Evolutionary conservation across 1,140 invertebrate genomes (phyloP), one percentile per base, ranked within the genome.

Genomic region (Cyrtorhinus lividipennis): DNA sequence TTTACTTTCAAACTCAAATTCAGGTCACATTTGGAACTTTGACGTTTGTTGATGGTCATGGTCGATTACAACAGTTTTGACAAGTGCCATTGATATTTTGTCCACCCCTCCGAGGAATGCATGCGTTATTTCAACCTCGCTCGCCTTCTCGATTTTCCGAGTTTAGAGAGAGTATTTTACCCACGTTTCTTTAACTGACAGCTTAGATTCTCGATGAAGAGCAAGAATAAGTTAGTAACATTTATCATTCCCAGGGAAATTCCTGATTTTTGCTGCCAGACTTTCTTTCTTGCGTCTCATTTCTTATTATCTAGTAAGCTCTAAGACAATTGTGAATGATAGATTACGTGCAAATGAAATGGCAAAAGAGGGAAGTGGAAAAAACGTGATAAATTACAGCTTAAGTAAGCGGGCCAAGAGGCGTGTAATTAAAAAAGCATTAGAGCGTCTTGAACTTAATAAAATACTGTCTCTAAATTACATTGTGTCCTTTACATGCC

Each of bases 381-480:
- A 22, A 13, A 53, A 10, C 48, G 48, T 53, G 48, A 53, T 53
- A 53, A 53, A 53, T 53, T 20, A 53, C 48, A 10, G 48, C 48
- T 53, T 53, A 53, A 53, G 10, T 53, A 53, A 53, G 48, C 48
- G 48, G 48, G 12, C 48, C 20, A 53, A 53, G 20, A 53, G 48
- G 48, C 48, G 48, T 53, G 18, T 53, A 53, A 53, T 53, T 53
- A 53, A 53, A 53, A 53, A 53, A 53, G 48, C 48, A 53, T 53
- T 53, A 53, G 20, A 20, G 48, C 48, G 48, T 53, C 48, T 53
- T 53, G 48, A 53, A 53, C 48, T 53, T 53, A 53, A 53, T 53
- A 53, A 53, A 53, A 13, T 53, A 8, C 10, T 53, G 48, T 53
- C 48, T 53, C 48, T 53, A 53, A 53, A 53, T 53, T 53, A 53